Percentiles rank a stretch among this genome's conserved stretches.
These are phyloP conservation scores for Catharus ustulatus DNA, from an alignment of 2,797 vertebrate species.

Conservation along the genomic window DNA sequence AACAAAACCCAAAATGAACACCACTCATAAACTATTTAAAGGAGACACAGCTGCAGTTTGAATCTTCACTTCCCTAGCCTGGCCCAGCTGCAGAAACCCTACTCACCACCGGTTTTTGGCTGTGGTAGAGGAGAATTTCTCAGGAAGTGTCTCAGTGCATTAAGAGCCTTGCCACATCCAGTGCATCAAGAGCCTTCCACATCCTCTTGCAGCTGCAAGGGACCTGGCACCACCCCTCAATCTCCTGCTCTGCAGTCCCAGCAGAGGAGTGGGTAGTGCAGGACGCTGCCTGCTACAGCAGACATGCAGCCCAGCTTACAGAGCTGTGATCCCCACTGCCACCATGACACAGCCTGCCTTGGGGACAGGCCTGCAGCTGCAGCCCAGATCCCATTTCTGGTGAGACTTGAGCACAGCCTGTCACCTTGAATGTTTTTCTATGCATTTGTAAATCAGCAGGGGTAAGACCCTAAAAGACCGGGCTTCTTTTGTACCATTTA, in stretches of 20 bases:
- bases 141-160: background rate
- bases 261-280: background rate
- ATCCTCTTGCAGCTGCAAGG: background rate
- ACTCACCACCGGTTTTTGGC: background rate
- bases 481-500: background rate
- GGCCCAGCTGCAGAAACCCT: background rate
- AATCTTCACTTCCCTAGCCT: background rate
- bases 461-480: background rate
- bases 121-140: background rate
- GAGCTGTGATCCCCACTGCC: background rate
- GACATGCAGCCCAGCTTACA: background rate
- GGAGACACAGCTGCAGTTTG: background rate
- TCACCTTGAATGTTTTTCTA: background rate
- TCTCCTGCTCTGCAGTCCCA: background rate
- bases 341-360: background rate
- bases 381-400: background rate
- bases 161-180: background rate
- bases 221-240: background rate
- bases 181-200: background rate
- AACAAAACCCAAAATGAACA: slow-evolving; percentile 2
- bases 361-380: background rate
- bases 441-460: background rate
- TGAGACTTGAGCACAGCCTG: background rate
- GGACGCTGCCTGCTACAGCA: background rate
- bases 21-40: slow-evolving; percentile 15